A percentile compares a stretch with the other conserved stretches of the same genome.
phyloP scores from a whole-genome alignment of 2,888 invertebrate genomes.

The Polietes domitor region DNA sequence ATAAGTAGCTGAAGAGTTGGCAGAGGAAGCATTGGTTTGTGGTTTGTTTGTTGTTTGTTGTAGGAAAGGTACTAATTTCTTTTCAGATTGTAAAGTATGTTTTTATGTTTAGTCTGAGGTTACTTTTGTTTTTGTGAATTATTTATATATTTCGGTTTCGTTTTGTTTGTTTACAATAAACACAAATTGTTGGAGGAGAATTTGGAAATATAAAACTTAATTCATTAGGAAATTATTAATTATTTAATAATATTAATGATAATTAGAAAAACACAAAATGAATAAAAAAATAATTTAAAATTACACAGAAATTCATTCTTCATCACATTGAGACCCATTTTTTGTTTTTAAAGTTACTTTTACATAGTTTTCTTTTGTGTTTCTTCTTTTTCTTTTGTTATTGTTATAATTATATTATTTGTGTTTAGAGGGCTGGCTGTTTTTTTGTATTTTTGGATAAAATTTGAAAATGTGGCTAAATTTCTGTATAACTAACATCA shows the following conservation, averaged over 20 bases:
- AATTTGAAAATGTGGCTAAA: not conserved
- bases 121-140: conserved; percentile 35
- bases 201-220: conserved; percentile 44
- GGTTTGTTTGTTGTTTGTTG: conserved; percentile 8
- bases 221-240: conserved; percentile 64
- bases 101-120: conserved; percentile 25
- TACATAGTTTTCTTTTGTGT: not conserved
- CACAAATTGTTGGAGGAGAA: conserved; percentile 35
- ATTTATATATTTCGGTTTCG: conserved; percentile 29
- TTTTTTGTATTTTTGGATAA: conserved; percentile 1
- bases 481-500: not conserved
- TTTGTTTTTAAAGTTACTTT: conserved; percentile 24
- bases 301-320: conserved; percentile 70
- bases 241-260: conserved; percentile 53
- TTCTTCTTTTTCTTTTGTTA: not conserved
- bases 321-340: conserved; percentile 70
- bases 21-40: conserved; percentile 28
- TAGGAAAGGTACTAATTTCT: conserved; percentile 23
- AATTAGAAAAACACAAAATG: conserved; percentile 41
- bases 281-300: conserved; percentile 66
- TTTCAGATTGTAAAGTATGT: not conserved
- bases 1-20: conserved; percentile 24
- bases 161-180: conserved; percentile 39
- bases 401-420: conserved; percentile 11
- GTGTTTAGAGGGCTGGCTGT: conserved; percentile 26